These are phyloP conservation scores for Tromatobia lineatoria DNA, from an alignment of 2,888 invertebrate genomes.

Conservation along the genomic window DNA sequence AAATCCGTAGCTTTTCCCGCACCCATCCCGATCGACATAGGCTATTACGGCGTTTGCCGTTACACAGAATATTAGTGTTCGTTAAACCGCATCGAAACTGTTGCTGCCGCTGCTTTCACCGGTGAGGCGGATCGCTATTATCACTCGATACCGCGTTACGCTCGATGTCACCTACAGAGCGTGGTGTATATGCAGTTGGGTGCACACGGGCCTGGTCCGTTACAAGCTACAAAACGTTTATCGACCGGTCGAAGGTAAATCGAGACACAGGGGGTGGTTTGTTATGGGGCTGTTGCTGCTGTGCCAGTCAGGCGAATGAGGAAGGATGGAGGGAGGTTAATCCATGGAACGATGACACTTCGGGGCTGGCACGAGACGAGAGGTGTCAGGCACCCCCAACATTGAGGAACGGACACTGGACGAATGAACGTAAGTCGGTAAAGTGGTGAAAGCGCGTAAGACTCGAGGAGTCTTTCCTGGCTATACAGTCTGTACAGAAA, in stretches of 20 bases:
- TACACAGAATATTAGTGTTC: constrained; percentile 35
- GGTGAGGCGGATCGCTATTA: constrained; percentile 35
- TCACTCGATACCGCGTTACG: constrained; percentile 42
- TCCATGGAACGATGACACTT: constrained; percentile 69
- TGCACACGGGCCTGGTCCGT: constrained; percentile 50
- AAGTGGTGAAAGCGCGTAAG: constrained; percentile 19
- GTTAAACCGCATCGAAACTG: constrained; percentile 45
- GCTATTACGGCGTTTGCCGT: neutral
- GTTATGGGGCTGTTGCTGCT: constrained; percentile 30
- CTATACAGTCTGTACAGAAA: neutral
- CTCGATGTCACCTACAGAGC: constrained; percentile 17
- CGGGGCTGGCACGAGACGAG: constrained; percentile 49
- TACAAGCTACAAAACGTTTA: constrained; percentile 69
- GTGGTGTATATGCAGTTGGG: constrained; percentile 12
- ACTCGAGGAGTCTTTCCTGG: neutral
- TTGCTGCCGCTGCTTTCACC: constrained; percentile 51
- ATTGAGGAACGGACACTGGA: constrained; percentile 29
- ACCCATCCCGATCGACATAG: neutral
- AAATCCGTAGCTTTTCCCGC: neutral
- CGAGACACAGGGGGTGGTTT: constrained; percentile 47
- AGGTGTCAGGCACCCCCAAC: constrained; percentile 31
- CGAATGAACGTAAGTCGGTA: constrained; percentile 32
- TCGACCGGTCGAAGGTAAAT: constrained; percentile 61
- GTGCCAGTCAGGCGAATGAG: constrained; percentile 35
- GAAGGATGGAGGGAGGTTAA: constrained; percentile 61